Conservation (phyloP, 1,140 invertebrate species). For the Drosophila novamexicana region DNA sequence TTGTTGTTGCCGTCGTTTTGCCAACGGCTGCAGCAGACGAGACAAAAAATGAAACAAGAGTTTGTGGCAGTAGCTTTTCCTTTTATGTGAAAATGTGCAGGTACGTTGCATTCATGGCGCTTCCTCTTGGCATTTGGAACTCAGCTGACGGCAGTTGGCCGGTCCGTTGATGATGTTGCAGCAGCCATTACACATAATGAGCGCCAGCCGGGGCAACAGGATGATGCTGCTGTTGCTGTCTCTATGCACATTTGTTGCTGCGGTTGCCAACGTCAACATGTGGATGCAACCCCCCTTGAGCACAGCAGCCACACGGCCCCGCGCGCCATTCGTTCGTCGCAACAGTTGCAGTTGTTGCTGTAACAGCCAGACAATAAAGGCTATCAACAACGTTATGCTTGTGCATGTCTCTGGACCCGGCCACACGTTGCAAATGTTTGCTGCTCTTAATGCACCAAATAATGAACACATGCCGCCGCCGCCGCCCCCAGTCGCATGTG, state of each 20-base stretch:
- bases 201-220: conserved; percentile 54
- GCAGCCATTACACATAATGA: conserved; percentile 79
- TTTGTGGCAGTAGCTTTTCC: conserved; percentile 44
- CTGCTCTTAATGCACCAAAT: conserved; percentile 50
- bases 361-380: conserved; percentile 67
- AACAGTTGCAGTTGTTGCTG: conserved; percentile 52
- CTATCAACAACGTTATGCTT: conserved; percentile 58
- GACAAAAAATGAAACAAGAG: conserved; percentile 33
- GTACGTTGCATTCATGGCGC: conserved; percentile 74
- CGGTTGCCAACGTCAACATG: conserved; percentile 69
- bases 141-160: conserved; percentile 21
- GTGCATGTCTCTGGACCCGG: conserved; percentile 24
- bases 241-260: conserved; percentile 76
- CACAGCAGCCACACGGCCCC: background rate
- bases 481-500: conserved; percentile 23
- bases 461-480: conserved; percentile 45
- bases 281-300: background rate
- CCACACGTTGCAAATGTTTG: conserved; percentile 1
- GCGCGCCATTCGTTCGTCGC: conserved; percentile 42
- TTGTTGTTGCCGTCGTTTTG: conserved; percentile 28
- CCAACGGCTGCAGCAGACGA: conserved; percentile 29
- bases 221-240: conserved; percentile 26
- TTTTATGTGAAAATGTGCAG: conserved; percentile 61
- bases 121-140: conserved; percentile 63
- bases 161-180: conserved; percentile 62